These are phyloP conservation scores for Gobiocypris rarus DNA, from an alignment of 2,113 vertebrate genomes.

Conservation along the genomic window DNA sequence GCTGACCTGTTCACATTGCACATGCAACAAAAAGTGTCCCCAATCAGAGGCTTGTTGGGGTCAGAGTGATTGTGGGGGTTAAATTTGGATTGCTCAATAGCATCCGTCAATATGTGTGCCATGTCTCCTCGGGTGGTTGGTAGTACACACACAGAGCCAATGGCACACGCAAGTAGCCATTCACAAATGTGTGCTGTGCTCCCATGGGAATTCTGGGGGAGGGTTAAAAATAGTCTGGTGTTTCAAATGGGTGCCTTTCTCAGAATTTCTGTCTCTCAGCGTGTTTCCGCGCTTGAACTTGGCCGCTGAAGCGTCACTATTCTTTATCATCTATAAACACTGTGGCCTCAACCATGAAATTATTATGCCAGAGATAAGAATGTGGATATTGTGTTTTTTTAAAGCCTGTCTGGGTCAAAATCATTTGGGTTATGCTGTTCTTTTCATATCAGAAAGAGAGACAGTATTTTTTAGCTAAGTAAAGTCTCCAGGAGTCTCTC, in stretches of 20 bases:
- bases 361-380: slow-evolving; percentile 24
- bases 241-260: slow-evolving; percentile 35
- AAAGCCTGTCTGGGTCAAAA: slow-evolving; percentile 11
- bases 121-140: slow-evolving; percentile 42
- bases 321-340: slow-evolving; percentile 21
- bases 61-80: neutral
- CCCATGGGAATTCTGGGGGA: slow-evolving; percentile 30
- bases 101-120: slow-evolving; percentile 10
- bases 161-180: slow-evolving; percentile 23
- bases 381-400: slow-evolving; percentile 20
- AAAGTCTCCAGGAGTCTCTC: neutral
- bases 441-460: neutral
- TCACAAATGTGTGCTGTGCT: slow-evolving; percentile 28
- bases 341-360: slow-evolving; percentile 24
- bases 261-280: slow-evolving; percentile 8
- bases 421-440: slow-evolving; percentile 23
- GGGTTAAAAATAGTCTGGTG: slow-evolving; percentile 30
- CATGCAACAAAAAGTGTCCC: slow-evolving; percentile 31
- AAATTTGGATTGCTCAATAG: neutral
- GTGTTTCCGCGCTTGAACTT: neutral
- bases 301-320: slow-evolving; percentile 6
- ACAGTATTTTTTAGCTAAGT: neutral
- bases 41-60: neutral
- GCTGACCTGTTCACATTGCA: slow-evolving; percentile 28
- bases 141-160: slow-evolving; percentile 26